Percentiles rank a stretch among this genome's conserved stretches.
Evolutionary conservation across 2,113 vertebrate species (phyloP).

Genomic region (Podarcis muralis): DNA sequence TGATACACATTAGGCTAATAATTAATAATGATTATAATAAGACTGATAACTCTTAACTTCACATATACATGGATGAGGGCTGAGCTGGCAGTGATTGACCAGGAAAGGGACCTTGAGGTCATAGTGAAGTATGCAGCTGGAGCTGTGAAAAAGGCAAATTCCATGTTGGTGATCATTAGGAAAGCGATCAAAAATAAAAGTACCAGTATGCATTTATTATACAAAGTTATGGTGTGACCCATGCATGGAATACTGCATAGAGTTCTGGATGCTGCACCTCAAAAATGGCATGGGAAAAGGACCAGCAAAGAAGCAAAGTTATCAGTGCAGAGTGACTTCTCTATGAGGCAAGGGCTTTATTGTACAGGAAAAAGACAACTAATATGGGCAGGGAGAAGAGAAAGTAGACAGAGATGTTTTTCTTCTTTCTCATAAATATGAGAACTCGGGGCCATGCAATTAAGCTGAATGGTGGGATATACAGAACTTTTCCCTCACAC

Average conservation of each 20-base stretch:
- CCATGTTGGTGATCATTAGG: no score
- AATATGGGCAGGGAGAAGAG: background rate
- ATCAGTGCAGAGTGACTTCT: background rate
- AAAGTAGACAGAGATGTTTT: background rate
- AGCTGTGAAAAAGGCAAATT: no score
- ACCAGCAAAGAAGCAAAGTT: background rate
- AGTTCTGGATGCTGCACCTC: background rate
- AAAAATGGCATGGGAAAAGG: background rate
- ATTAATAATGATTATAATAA: no score
- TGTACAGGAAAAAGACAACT: background rate
- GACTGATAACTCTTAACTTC: no score
- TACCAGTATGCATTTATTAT: no score
- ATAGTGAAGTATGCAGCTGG: no score
- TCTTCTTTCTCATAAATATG: background rate
- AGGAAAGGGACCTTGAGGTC: no score
- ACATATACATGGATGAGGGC: no score
- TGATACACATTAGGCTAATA: no score
- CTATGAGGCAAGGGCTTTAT: background rate
- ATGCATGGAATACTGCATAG: background rate
- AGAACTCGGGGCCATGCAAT: background rate
- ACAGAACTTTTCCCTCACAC: background rate
- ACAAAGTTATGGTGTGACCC: background rate
- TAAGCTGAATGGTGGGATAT: background rate
- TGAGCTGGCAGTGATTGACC: no score
- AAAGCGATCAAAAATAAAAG: no score